phyloP scores from a whole-genome alignment of 2,888 invertebrate genomes.

The Petrolisthes cinctipes region DNA sequence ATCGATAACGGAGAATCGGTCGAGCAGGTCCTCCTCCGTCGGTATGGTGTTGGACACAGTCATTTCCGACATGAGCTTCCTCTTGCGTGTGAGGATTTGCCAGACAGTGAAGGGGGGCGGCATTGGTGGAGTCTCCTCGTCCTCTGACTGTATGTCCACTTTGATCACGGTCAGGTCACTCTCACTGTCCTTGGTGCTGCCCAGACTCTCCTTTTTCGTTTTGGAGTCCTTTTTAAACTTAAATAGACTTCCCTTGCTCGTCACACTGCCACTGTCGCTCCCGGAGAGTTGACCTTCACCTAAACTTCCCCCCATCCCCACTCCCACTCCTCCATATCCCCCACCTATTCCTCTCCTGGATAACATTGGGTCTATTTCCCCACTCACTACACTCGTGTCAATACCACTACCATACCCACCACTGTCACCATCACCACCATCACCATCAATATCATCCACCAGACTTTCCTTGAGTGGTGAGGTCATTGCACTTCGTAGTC shows the following conservation, averaged over 20 bases:
- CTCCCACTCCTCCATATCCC: too few species aligned
- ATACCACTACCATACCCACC: slow-evolving; percentile 34
- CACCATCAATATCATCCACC: too few species aligned
- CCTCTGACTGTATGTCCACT: slow-evolving; percentile 52
- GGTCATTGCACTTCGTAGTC: background rate
- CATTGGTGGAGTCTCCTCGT: slow-evolving; percentile 41
- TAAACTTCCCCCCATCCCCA: background rate
- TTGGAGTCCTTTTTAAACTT: slow-evolving; percentile 36
- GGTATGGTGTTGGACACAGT: slow-evolving; percentile 50
- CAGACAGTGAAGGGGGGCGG: slow-evolving; percentile 51
- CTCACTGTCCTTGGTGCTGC: slow-evolving; percentile 43
- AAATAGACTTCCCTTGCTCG: slow-evolving; percentile 42
- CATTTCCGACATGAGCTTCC: slow-evolving; percentile 64
- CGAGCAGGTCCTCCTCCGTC: slow-evolving; percentile 62
- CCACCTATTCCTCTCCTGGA: background rate
- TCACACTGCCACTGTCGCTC: slow-evolving; percentile 47
- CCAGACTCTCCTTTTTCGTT: slow-evolving; percentile 25
- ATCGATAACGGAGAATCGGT: slow-evolving; percentile 64
- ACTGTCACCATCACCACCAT: slow-evolving; percentile 38
- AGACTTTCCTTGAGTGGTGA: background rate
- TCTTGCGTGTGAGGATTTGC: slow-evolving; percentile 54
- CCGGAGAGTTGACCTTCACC: slow-evolving; percentile 11
- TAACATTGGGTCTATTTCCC: slow-evolving; percentile 36
- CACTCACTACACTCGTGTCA: slow-evolving; percentile 50
- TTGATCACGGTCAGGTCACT: slow-evolving; percentile 57